Conservation (phyloP, 2,888 invertebrate genomes). For the Kuschelorhynchus macadamiae region DNA sequence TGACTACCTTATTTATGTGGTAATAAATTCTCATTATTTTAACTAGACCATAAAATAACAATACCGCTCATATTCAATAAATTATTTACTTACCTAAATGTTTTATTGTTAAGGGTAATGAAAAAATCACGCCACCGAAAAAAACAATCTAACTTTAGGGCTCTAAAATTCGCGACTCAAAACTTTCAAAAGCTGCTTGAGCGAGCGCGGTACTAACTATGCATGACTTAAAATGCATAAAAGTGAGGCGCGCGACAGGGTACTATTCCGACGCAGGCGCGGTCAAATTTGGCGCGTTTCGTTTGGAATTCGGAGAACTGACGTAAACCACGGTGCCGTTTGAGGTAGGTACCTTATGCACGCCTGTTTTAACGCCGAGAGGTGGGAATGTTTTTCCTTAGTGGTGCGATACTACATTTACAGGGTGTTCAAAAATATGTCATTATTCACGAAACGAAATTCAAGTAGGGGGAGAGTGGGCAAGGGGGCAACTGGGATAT, state of each 20-base stretch:
- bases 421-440: neutral
- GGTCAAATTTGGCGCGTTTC: slow-evolving; percentile 7
- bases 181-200: slow-evolving; percentile 13
- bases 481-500: no score
- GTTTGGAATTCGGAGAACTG: slow-evolving; percentile 6
- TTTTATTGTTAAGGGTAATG: neutral
- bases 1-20: no score
- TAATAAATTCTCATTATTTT: no score
- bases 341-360: slow-evolving; percentile 4
- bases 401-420: neutral
- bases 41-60: no score
- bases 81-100: neutral
- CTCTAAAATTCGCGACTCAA: slow-evolving; percentile 2
- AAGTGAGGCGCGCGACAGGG: slow-evolving; percentile 7
- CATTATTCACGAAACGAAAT: no score
- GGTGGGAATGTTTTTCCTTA: slow-evolving; percentile 5
- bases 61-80: no score
- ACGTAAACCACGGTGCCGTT: slow-evolving; percentile 1
- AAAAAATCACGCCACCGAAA: neutral
- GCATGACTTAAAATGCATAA: slow-evolving; percentile 24
- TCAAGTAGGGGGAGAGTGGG: no score
- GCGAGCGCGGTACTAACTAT: slow-evolving; percentile 15
- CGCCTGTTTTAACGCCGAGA: slow-evolving; percentile 1
- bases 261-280: slow-evolving; percentile 13
- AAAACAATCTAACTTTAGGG: neutral